Evolutionary conservation across 2,113 vertebrate genomes (phyloP).

Genomic region (Oreocharis arfaki): DNA sequence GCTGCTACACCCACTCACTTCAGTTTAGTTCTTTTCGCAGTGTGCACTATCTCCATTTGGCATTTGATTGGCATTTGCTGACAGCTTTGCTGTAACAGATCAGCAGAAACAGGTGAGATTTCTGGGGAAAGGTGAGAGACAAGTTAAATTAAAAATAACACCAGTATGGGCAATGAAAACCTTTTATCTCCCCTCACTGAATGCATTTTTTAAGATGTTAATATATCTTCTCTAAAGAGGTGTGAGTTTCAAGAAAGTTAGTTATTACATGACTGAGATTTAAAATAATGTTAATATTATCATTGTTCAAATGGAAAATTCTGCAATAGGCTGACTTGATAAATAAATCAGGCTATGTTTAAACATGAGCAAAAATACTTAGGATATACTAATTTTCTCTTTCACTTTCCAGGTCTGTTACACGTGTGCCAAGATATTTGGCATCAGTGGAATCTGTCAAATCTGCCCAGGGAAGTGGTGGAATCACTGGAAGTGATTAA

Average conservation of each 20-base stretch:
- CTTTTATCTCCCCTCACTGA: neutral
- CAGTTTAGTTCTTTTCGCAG: neutral
- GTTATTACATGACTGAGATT: neutral
- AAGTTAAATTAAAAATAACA: constrained; percentile 4
- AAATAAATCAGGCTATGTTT: neutral
- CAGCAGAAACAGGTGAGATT: neutral
- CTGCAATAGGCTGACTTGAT: neutral
- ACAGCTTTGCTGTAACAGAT: neutral
- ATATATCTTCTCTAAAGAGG: neutral
- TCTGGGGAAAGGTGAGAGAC: neutral
- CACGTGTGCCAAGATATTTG: neutral
- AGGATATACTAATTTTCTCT: neutral
- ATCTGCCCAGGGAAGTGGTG: neutral
- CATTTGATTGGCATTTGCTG: neutral
- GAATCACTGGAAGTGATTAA: neutral
- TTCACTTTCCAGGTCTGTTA: neutral
- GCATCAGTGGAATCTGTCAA: neutral
- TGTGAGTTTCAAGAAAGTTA: neutral
- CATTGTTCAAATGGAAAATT: neutral
- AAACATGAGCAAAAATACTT: neutral
- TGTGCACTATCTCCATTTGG: neutral
- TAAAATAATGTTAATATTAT: neutral
- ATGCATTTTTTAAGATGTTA: neutral
- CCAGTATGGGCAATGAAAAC: neutral
- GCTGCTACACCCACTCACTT: neutral